Conservation (phyloP, 2,888 invertebrate species). For the Ornithoptera alexandrae region DNA sequence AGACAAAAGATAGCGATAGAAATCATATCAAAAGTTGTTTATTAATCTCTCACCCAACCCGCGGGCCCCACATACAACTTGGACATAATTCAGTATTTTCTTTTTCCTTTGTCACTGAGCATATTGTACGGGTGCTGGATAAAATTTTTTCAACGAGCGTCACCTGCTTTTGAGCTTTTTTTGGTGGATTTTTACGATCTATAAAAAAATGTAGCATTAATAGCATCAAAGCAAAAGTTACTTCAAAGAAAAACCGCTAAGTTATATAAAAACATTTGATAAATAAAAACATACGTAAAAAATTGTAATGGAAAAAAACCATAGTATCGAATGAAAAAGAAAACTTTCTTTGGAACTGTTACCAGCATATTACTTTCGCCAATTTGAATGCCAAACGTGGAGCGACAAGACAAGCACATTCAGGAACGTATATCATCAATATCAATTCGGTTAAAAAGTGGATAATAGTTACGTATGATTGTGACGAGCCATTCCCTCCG, state of each 20-base stretch:
- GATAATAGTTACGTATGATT: slow-evolving; percentile 55
- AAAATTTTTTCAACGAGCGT: slow-evolving; percentile 60
- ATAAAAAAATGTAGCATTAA: slow-evolving; percentile 6
- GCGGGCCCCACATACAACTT: slow-evolving; percentile 73
- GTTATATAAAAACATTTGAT: too few species aligned
- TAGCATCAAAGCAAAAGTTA: not conserved
- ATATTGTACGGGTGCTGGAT: slow-evolving; percentile 63
- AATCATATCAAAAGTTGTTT: not conserved
- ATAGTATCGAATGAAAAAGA: too few species aligned
- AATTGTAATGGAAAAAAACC: too few species aligned
- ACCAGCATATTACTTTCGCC: too few species aligned
- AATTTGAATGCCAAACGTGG: too few species aligned
- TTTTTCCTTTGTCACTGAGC: slow-evolving; percentile 47
- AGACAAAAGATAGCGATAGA: too few species aligned
- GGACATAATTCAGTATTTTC: slow-evolving; percentile 60
- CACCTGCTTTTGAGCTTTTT: slow-evolving; percentile 45
- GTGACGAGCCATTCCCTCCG: slow-evolving; percentile 62
- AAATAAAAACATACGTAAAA: too few species aligned
- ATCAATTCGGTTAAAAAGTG: not conserved
- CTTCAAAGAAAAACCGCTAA: too few species aligned
- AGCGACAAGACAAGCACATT: too few species aligned
- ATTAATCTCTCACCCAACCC: slow-evolving; percentile 52
- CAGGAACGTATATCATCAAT: too few species aligned
- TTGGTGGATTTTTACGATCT: slow-evolving; percentile 68
- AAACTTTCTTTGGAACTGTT: too few species aligned